Percentiles rank a stretch among this genome's conserved stretches.
Conservation (phyloP, 2,113 vertebrate species). For the Charadrius vociferus region DNA sequence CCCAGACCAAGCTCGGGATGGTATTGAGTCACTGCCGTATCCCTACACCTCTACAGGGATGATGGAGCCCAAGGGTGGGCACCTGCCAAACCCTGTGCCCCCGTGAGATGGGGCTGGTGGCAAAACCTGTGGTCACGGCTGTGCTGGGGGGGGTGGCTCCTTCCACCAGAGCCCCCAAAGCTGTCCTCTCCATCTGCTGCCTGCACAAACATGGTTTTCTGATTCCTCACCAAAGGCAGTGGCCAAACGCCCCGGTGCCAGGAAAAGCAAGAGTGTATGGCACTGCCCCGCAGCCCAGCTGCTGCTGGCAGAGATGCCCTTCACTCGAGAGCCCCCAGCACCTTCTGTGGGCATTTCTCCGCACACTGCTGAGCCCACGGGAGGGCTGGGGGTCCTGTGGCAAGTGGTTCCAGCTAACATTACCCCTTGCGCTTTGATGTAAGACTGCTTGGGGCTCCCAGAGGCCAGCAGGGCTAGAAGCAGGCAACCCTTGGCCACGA, state of each 20-base stretch:
- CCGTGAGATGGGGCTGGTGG: rapidly evolving
- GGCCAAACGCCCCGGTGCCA: rapidly evolving
- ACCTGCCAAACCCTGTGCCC: neutral
- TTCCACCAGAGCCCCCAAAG: neutral
- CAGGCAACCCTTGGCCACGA: neutral
- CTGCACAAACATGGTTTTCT: neutral
- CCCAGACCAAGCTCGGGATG: rapidly evolving
- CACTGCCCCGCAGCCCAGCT: neutral
- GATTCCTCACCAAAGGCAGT: neutral
- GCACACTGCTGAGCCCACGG: neutral
- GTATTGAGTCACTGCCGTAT: neutral
- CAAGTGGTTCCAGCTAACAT: neutral
- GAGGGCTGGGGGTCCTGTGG: neutral
- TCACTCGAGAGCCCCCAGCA: neutral
- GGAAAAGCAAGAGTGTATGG: neutral
- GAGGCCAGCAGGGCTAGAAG: neutral
- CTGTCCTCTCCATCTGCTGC: neutral
- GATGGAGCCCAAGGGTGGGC: neutral
- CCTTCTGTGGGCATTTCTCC: neutral
- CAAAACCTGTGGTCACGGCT: rapidly evolving
- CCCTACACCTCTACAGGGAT: rapidly evolving
- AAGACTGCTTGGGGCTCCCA: neutral
- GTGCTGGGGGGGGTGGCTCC: neutral
- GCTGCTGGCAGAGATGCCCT: neutral
- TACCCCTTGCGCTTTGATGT: neutral